Evolutionary conservation across 2,888 invertebrate species (phyloP).

Genomic region (Plebejus melissa): DNA sequence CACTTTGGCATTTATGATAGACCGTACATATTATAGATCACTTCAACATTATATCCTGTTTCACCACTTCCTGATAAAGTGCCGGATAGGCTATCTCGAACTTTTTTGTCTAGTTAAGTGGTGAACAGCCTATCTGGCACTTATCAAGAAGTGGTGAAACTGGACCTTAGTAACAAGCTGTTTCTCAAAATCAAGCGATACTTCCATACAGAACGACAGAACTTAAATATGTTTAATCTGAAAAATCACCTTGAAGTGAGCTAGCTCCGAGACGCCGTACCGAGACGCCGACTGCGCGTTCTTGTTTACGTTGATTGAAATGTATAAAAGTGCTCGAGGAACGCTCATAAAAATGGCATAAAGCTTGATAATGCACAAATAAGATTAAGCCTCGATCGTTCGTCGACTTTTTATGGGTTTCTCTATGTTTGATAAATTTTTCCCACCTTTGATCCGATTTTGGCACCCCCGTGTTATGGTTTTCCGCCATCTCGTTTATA

Average conservation of each 20-base stretch:
- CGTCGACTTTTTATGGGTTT: conserved; percentile 13
- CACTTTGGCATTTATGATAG: too few species aligned
- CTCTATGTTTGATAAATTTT: conserved; percentile 17
- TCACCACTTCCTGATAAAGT: too few species aligned
- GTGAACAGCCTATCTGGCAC: too few species aligned
- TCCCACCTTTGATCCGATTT: conserved; percentile 23
- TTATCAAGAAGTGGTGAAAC: too few species aligned
- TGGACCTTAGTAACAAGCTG: too few species aligned
- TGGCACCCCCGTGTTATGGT: background rate
- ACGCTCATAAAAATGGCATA: conserved; percentile 23
- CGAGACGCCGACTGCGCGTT: background rate
- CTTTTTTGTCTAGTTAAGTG: too few species aligned
- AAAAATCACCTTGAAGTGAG: background rate
- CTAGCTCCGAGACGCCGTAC: background rate
- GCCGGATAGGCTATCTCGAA: too few species aligned
- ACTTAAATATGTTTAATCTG: background rate
- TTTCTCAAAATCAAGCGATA: too few species aligned
- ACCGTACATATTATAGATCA: too few species aligned
- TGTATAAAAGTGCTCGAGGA: conserved; percentile 1
- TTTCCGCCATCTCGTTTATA: background rate
- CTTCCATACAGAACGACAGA: too few species aligned
- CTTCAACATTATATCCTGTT: too few species aligned
- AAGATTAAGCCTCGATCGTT: conserved; percentile 20
- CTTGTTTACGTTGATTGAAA: conserved; percentile 19
- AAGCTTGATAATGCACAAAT: conserved; percentile 19